A percentile compares a stretch with the other conserved stretches of the same genome.
Evolutionary conservation across 1,140 invertebrate species (phyloP).

Genomic region (Paraescarpia echinospica): DNA sequence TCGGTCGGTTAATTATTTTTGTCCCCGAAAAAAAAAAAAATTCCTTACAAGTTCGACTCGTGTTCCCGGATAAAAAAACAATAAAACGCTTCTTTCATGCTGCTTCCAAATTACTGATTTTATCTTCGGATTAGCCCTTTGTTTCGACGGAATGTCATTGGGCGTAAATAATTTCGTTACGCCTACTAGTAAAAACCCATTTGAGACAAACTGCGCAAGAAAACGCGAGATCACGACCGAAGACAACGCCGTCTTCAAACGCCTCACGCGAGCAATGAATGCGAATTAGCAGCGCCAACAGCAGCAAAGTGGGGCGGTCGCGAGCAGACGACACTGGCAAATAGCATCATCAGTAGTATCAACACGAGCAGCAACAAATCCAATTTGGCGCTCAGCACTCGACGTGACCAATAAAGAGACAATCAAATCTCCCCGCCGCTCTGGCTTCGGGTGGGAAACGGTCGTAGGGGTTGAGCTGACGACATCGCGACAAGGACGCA

Average conservation of each 20-base stretch:
- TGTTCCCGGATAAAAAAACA: not conserved
- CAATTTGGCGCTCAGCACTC: not conserved
- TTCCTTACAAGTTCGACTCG: not conserved
- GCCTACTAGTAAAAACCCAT: not conserved
- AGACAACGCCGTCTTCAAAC: not conserved
- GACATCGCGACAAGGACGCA: not conserved
- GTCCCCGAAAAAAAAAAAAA: not conserved
- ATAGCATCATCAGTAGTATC: not conserved
- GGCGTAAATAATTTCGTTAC: not conserved
- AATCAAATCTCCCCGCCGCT: not conserved
- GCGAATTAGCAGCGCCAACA: constrained; percentile 3
- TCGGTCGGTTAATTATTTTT: too few relatives aligned
- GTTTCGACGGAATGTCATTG: not conserved
- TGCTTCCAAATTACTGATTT: not conserved
- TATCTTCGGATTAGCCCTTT: not conserved
- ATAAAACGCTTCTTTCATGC: not conserved
- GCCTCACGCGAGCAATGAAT: not conserved
- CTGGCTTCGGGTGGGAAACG: not conserved
- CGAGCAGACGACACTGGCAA: not conserved
- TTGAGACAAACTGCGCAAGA: not conserved
- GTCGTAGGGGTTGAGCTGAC: not conserved
- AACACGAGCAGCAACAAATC: not conserved
- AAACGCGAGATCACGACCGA: not conserved
- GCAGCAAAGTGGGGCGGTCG: not conserved
- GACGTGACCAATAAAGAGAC: not conserved